Conservation (phyloP, 35 echinoderm and acorn worm species). For the Ophiothrix spiculata region DNA sequence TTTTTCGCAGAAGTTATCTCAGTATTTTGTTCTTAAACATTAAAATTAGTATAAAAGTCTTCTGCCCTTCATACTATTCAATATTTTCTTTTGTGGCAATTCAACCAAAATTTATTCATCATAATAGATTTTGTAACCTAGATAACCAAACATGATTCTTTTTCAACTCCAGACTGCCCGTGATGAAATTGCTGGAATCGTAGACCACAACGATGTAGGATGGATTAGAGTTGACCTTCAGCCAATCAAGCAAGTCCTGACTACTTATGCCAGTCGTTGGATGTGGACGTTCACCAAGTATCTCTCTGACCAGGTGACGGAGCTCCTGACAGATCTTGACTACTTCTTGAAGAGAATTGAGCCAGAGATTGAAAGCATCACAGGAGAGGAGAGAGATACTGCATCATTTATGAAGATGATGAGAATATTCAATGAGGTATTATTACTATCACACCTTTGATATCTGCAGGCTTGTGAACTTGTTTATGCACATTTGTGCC, state of each 20-base stretch:
- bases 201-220: constrained; percentile 81
- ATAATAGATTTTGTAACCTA: background rate
- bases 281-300: constrained; percentile 99
- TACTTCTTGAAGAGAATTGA: constrained; percentile 85
- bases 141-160: background rate
- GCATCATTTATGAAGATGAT: constrained; percentile 99
- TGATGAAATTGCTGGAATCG: constrained; percentile 80
- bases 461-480: too few relatives aligned
- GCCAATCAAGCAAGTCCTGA: constrained; percentile 97
- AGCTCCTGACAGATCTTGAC: constrained; percentile 79
- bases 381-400: constrained; percentile 94
- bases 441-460: background rate
- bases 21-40: background rate
- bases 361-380: constrained; percentile 95
- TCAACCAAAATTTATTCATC: background rate
- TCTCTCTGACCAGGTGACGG: constrained; percentile 91
- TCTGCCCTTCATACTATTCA: background rate
- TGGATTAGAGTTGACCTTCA: constrained; percentile 88
- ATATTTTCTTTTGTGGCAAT: background rate
- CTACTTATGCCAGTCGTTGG: constrained; percentile 86
- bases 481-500: too few relatives aligned
- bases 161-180: constrained; percentile 61
- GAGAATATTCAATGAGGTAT: constrained; percentile 95
- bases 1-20: background rate
- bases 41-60: background rate